These are phyloP conservation scores for Microplitis deprimator DNA, from an alignment of 2,888 invertebrate genomes.

Conservation along the genomic window DNA sequence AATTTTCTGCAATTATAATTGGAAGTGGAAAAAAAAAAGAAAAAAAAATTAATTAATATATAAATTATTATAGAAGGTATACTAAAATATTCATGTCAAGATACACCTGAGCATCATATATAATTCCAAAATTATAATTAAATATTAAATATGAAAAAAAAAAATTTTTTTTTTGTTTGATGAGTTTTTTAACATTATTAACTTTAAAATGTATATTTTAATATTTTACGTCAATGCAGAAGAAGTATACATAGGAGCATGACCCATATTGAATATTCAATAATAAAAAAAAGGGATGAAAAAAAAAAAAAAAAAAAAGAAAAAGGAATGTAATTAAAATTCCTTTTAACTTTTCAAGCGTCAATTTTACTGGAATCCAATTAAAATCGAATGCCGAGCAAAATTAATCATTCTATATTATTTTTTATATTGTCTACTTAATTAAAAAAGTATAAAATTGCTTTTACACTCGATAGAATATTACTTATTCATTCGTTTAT, in stretches of 20 bases:
- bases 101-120: too few species aligned
- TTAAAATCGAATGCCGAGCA: conserved; percentile 40
- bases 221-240: conserved; percentile 17
- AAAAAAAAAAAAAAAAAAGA: conserved; percentile 13
- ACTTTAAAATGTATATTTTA: conserved; percentile 3
- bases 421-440: conserved; percentile 30
- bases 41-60: neutral
- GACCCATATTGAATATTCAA: conserved; percentile 22
- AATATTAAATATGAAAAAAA: neutral
- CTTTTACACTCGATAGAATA: neutral
- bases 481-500: conserved; percentile 9
- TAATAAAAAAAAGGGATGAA: conserved; percentile 2
- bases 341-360: conserved; percentile 53
- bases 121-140: neutral
- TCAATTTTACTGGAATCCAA: conserved; percentile 43
- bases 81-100: too few species aligned
- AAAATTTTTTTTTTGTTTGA: neutral
- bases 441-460: conserved; percentile 19
- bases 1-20: conserved; percentile 41
- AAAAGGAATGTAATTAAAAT: conserved; percentile 57
- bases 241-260: neutral
- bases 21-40: neutral
- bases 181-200: conserved; percentile 2
- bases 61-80: neutral
- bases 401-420: conserved; percentile 38